Percentiles rank a stretch among this genome's conserved stretches.
These are phyloP conservation scores for Gastrophysa polygoni DNA, from an alignment of 2,888 invertebrate species.

Conservation along the genomic window DNA sequence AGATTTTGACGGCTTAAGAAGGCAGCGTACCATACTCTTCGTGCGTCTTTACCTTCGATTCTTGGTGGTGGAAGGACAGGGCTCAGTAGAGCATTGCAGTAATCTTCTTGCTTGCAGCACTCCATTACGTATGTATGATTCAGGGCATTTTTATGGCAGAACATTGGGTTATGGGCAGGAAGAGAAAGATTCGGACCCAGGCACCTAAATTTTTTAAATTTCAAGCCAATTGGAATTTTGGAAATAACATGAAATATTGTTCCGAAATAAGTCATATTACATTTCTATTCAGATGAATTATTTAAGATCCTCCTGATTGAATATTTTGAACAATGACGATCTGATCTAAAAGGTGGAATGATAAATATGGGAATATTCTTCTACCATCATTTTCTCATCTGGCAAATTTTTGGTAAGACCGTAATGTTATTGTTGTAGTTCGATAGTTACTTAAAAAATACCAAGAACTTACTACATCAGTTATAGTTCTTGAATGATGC, in stretches of 20 bases:
- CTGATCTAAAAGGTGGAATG: too few species aligned
- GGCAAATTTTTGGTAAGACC: too few species aligned
- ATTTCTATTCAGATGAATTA: too few species aligned
- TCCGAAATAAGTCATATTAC: not conserved
- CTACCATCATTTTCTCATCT: too few species aligned
- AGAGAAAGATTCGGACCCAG: constrained; percentile 74
- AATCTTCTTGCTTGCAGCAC: constrained; percentile 77
- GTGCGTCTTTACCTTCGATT: constrained; percentile 66
- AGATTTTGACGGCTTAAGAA: constrained; percentile 5
- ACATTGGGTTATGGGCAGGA: constrained; percentile 81
- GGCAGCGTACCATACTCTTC: constrained; percentile 14
- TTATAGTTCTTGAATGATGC: too few species aligned
- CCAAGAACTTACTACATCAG: too few species aligned
- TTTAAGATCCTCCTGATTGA: too few species aligned
- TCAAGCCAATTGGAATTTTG: constrained; percentile 50
- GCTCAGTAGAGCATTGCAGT: constrained; percentile 76
- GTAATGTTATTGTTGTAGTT: too few species aligned
- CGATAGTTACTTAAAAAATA: too few species aligned
- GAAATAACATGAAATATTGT: not conserved
- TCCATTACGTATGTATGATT: constrained; percentile 79
- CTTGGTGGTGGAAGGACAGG: constrained; percentile 71
- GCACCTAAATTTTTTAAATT: constrained; percentile 65
- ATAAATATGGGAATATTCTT: too few species aligned
- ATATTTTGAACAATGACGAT: too few species aligned
- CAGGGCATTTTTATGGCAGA: constrained; percentile 78